Evolutionary conservation across 2,113 vertebrate species (phyloP), one percentile per base, ranked within the genome.

Genomic region (Spizaetus ornatus): DNA sequence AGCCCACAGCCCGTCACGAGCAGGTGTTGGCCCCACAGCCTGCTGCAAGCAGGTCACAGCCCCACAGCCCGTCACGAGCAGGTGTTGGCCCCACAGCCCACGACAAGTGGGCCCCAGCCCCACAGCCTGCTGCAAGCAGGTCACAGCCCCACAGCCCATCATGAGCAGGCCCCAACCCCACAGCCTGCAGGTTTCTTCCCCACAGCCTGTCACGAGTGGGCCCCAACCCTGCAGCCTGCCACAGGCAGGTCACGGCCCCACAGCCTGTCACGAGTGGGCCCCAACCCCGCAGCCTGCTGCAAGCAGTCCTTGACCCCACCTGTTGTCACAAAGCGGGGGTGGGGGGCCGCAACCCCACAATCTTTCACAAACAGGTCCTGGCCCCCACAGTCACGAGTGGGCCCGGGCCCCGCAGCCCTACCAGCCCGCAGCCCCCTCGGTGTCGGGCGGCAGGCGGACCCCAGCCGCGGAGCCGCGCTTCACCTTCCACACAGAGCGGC

Each of bases 401-500:
- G 52, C 52, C 52, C 52, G 52, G 27, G 16, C 52, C 52, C 27
- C 52, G 52, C 52, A 53, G 52, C 52, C 52, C 50, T 16, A 9
- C 50, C 50, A 26, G 14, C 25, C 50, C 50, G 9, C 15, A 53
- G 52, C 52, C 52, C 52, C 3, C 52, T 17, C 52, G 27, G 52
- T 2, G 36, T 2, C 15, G 26, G 43, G 43, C 18, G 3, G 42
- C 23, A 10, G 34, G 26, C 26, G 2, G 6, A 3, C 12, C 23
- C 4, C 36, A 3, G 14, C 25, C 19, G 6, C 17, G 32, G 16
- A 3, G 4, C 32, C 6, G 17, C 31, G 5, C 8, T 14, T 8
- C 1, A 2, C 11, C 8, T 16, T 1, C 11, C 73, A 3, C 31
- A 0, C 5, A 0, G 5, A 6, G 15, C 21, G 3, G 7, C 13